phyloP scores from a whole-genome alignment of 1,140 invertebrate genomes.

The Drosophila insularis region DNA sequence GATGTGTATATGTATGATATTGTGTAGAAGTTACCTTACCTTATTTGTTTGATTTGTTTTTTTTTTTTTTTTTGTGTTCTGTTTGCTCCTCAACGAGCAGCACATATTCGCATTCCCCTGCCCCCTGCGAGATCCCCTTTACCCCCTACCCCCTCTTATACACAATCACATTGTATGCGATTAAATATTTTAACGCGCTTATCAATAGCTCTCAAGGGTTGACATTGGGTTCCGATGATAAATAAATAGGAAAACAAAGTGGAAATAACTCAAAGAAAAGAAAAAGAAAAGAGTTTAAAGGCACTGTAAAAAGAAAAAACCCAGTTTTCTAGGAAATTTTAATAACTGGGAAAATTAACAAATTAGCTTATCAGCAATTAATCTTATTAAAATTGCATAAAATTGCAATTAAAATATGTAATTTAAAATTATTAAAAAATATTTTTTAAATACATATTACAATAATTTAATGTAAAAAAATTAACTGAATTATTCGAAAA shows the following conservation, averaged over 20 bases:
- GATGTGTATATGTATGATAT: neutral
- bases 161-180: constrained; percentile 38
- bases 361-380: too few species aligned
- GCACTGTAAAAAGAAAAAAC: neutral
- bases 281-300: neutral
- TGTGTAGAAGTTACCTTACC: constrained; percentile 12
- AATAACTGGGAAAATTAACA: neutral
- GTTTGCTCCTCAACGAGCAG: constrained; percentile 11
- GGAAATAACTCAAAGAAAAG: neutral
- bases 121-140: too few species aligned
- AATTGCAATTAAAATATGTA: too few species aligned
- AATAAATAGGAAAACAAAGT: constrained; percentile 41
- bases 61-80: constrained; percentile 48
- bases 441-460: too few species aligned
- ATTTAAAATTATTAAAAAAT: too few species aligned
- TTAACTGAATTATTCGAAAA: too few species aligned
- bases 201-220: constrained; percentile 72
- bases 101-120: neutral
- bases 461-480: too few species aligned
- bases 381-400: too few species aligned
- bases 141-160: too few species aligned
- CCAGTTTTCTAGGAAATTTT: neutral
- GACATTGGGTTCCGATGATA: constrained; percentile 59
- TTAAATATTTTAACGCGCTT: constrained; percentile 76
- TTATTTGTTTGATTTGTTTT: constrained; percentile 26